Conservation (phyloP, 2,113 vertebrate species). For the Pluvialis apricaria region DNA sequence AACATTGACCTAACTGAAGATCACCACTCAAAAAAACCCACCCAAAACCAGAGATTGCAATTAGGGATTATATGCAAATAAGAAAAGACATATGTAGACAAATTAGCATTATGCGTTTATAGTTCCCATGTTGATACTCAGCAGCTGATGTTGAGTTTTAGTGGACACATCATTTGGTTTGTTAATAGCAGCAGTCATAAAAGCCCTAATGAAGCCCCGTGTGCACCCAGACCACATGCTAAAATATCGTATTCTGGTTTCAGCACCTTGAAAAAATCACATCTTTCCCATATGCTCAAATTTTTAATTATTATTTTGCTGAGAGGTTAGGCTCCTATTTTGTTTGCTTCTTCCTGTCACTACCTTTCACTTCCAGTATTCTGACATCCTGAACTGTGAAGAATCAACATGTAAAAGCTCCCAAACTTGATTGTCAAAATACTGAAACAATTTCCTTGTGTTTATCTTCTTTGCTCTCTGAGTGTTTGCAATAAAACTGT, state of each 20-base stretch:
- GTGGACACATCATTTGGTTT: neutral
- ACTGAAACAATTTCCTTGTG: slow-evolving; percentile 38
- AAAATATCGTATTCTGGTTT: neutral
- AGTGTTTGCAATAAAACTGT: slow-evolving; percentile 23
- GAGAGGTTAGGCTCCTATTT: neutral
- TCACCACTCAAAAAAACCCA: neutral
- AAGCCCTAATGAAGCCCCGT: neutral
- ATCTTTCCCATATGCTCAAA: neutral
- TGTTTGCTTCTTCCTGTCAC: neutral
- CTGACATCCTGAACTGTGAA: neutral
- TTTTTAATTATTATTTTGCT: neutral
- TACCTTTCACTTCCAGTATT: neutral
- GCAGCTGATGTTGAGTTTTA: slow-evolving; percentile 18
- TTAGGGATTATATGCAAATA: neutral
- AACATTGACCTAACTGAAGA: neutral
- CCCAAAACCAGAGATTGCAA: neutral
- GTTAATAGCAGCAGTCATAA: slow-evolving; percentile 27
- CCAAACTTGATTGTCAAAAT: slow-evolving; percentile 20
- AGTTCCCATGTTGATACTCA: neutral
- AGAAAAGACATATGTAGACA: slow-evolving; percentile 20
- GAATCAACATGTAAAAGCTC: neutral
- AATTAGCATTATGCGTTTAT: neutral
- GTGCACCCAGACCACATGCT: neutral
- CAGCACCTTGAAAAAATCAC: neutral
- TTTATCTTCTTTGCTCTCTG: slow-evolving; percentile 25